Percentiles rank a stretch among this genome's conserved stretches.
Conservation (phyloP, 2,888 invertebrate genomes). For the Mechanitis messenoides region DNA sequence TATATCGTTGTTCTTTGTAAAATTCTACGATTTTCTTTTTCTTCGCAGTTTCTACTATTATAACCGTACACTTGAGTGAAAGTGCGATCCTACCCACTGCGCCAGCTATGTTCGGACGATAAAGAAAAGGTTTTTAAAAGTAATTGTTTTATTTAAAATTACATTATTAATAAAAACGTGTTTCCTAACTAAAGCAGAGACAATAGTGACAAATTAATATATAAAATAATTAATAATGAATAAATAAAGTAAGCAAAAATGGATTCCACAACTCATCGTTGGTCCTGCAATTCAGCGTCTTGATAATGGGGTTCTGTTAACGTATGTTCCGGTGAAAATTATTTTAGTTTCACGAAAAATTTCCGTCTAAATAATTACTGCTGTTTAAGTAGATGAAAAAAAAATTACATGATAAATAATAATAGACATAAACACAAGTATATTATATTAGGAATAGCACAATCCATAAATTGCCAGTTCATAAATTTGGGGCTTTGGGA, state of each 20-base stretch:
- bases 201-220: background rate
- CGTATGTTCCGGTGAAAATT: background rate
- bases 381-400: too few relatives aligned
- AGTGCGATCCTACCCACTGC: background rate
- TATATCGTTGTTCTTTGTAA: constrained; percentile 10
- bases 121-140: background rate
- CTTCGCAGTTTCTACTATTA: constrained; percentile 4
- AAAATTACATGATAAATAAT: too few relatives aligned
- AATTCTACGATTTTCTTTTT: too few relatives aligned
- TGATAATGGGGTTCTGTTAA: background rate
- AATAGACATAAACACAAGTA: too few relatives aligned
- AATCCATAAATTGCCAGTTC: too few relatives aligned
- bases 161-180: background rate
- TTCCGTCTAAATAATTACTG: too few relatives aligned
- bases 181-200: background rate
- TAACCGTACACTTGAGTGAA: constrained; percentile 7
- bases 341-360: too few relatives aligned
- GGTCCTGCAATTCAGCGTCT: background rate
- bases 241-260: background rate
- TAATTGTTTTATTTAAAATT: background rate
- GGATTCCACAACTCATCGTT: background rate
- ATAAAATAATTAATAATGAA: background rate
- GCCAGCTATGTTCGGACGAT: background rate
- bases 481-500: too few relatives aligned
- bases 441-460: too few relatives aligned